Base-by-base conservation (phyloP, 1,140 invertebrate species). In the Brachionus plicatilis region DNA sequence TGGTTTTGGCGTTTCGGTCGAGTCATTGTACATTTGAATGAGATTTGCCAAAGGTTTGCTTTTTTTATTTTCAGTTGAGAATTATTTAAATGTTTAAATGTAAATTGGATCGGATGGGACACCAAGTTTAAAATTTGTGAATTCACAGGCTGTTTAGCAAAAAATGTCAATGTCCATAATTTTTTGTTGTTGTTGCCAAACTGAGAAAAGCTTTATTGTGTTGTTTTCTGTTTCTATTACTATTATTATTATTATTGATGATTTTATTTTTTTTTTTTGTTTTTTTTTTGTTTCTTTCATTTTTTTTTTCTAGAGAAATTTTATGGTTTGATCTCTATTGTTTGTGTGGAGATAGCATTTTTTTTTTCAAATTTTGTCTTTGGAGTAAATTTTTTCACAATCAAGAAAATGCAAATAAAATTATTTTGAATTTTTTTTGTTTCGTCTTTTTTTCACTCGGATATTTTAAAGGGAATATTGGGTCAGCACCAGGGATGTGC, bases 1-100 rank as follows among this genome's bases (percentile, higher is more conserved):
- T 37, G 5, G 33, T 37, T 37, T 7, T 37, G 1, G 6, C 33
- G 1, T 37, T 37, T 7, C 2, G 7, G 33, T 68, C 33, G 33
- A 68, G 27, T 68, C 66, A 33, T 68, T 68, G 66, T 68, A 68
- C 27, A 68, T 68, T 68, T 68, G n/a, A 41, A 68, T 68, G 66
- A 68, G 29, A 68, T 33, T 68, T 68, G 66, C 12, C 17, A 60
- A 60, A 24, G 20, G 5, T 56, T 56, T 27, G 53, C 9, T 60
- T 37, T 29, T 37, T 29, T 56, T 60, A 60, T 27, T 60, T 60
- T 60, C 20, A 60, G 8, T 60, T 60, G 4, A 60, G 53, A 60
- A 60, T 20, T n/a, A 8, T 60, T 20, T 20, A 60, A 60, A 60
- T 60, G 17, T 24, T 60, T 60, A 60, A 60, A 8, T 24, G 53